phyloP scores from a whole-genome alignment of 1,140 invertebrate genomes.

The Pectinophora gossypiella region DNA sequence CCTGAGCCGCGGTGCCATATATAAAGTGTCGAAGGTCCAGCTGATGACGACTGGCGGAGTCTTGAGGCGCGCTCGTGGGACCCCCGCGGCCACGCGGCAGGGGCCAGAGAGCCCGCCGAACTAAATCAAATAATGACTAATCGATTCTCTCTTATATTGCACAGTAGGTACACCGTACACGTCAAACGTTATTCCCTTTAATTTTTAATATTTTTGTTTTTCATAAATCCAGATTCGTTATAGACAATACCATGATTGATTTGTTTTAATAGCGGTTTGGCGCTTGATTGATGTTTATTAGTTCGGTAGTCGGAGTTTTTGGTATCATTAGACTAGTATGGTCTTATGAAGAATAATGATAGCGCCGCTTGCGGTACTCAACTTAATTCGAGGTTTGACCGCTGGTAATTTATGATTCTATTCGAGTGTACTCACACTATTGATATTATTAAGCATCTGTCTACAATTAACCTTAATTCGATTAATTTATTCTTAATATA shows the following conservation, averaged over 20 bases:
- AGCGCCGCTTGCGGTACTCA: constrained; percentile 47
- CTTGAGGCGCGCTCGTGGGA: constrained; percentile 47
- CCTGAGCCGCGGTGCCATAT: constrained; percentile 29
- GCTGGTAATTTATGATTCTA: constrained; percentile 48
- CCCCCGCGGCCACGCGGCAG: constrained; percentile 56
- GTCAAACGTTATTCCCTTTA: constrained; percentile 69
- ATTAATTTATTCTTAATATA: constrained; percentile 33
- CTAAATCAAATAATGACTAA: constrained; percentile 76
- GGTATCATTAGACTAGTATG: constrained; percentile 63
- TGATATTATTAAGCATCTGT: constrained; percentile 47
- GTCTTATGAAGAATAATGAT: constrained; percentile 70
- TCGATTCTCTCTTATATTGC: constrained; percentile 72
- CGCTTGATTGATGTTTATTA: constrained; percentile 73
- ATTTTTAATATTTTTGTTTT: constrained; percentile 68
- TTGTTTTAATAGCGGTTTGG: constrained; percentile 64
- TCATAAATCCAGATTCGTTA: constrained; percentile 67
- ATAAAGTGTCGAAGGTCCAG: constrained; percentile 61
- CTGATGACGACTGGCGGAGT: constrained; percentile 55
- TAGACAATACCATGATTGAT: constrained; percentile 71
- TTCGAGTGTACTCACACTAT: constrained; percentile 43
- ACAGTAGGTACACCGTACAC: constrained; percentile 74
- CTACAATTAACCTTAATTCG: constrained; percentile 48
- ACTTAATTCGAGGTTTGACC: constrained; percentile 58
- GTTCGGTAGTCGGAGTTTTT: constrained; percentile 72
- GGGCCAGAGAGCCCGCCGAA: constrained; percentile 56